phyloP scores from a whole-genome alignment of 2,113 vertebrate genomes.

The Hemiscyllium ocellatum region DNA sequence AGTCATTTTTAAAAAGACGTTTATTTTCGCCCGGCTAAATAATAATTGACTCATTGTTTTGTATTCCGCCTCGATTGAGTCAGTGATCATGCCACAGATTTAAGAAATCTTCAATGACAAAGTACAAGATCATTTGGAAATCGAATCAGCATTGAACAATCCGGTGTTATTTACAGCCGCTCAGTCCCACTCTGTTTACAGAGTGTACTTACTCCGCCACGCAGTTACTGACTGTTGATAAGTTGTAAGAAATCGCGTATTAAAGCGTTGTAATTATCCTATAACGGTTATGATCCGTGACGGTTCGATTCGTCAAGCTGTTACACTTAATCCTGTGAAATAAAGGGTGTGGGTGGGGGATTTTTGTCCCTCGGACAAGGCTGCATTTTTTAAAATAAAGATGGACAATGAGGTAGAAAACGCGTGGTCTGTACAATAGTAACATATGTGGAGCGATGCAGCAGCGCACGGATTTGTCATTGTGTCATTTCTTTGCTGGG shows the following conservation, averaged over 20 bases:
- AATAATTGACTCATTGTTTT: background rate
- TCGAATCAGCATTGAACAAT: background rate
- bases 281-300: constrained; percentile 72
- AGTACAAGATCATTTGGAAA: background rate
- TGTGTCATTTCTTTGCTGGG: background rate
- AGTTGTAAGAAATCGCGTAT: constrained; percentile 70
- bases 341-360: background rate
- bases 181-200: constrained; percentile 57
- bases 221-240: constrained; percentile 61
- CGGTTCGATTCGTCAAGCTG: constrained; percentile 62
- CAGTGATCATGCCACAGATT: background rate
- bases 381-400: background rate
- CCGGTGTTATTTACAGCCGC: background rate
- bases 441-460: constrained; percentile 23
- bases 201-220: constrained; percentile 54
- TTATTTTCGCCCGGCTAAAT: background rate
- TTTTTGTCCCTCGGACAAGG: background rate
- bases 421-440: constrained; percentile 16
- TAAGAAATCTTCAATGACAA: background rate
- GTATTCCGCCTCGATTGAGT: background rate
- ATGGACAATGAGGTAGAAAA: background rate
- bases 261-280: constrained; percentile 71
- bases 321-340: constrained; percentile 27
- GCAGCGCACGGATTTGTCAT: constrained; percentile 1
- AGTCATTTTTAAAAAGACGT: background rate